A percentile compares a stretch with the other conserved stretches of the same genome.
Evolutionary conservation across 2,113 vertebrate species (phyloP).

Genomic region (Alaudala cheleensis): DNA sequence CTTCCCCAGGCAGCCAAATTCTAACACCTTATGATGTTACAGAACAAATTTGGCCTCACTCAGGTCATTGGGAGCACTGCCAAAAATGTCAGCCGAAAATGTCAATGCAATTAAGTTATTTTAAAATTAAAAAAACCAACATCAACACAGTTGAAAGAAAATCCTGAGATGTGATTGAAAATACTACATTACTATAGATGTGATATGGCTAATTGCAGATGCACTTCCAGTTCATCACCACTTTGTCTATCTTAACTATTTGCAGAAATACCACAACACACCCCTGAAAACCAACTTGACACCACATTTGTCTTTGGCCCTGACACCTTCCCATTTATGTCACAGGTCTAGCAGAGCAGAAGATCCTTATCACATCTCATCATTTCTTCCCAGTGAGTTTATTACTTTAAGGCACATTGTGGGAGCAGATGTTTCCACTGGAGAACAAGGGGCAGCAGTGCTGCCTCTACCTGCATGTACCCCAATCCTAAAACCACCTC

Average conservation of each 20-base stretch:
- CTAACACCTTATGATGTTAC: background rate
- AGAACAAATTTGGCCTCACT: background rate
- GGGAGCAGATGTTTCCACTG: background rate
- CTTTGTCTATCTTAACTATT: background rate
- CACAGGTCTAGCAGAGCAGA: background rate
- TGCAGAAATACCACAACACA: background rate
- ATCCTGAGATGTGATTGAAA: background rate
- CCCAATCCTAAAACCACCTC: background rate
- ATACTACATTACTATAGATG: background rate
- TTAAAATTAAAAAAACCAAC: background rate
- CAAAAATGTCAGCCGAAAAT: background rate
- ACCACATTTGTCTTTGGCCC: background rate
- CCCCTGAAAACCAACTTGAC: background rate
- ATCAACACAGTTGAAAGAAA: background rate
- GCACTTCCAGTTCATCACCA: background rate
- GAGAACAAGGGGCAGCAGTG: background rate
- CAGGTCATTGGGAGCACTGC: background rate
- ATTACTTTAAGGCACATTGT: background rate
- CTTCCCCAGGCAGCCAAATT: background rate
- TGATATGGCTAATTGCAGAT: background rate
- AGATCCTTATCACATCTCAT: background rate
- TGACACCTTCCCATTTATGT: background rate
- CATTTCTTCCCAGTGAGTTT: background rate
- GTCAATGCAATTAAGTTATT: background rate
- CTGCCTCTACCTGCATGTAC: rapidly evolving